These are phyloP conservation scores for Andrena haemorrhoa DNA, from an alignment of 2,888 invertebrate species.

Conservation along the genomic window DNA sequence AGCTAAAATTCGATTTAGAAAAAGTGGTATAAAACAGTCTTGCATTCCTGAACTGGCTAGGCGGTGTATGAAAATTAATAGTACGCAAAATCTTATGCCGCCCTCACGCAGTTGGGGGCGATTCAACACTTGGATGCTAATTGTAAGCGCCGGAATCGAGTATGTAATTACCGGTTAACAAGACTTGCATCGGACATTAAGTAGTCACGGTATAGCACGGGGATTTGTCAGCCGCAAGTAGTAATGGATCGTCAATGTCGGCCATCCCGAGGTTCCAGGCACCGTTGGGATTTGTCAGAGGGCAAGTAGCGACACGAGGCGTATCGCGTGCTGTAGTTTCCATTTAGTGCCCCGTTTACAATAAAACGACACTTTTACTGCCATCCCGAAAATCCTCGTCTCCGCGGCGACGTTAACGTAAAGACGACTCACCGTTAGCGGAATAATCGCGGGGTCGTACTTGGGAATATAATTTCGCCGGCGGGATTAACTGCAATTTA, in stretches of 20 bases:
- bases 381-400: constrained; percentile 7
- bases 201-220: constrained; percentile 43
- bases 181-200: constrained; percentile 38
- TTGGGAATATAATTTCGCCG: constrained; percentile 1
- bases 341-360: neutral
- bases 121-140: neutral
- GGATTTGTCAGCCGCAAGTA: constrained; percentile 58
- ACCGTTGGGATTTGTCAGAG: constrained; percentile 40
- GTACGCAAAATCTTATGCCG: neutral
- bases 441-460: neutral
- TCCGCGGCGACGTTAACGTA: neutral
- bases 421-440: neutral
- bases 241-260: constrained; percentile 60
- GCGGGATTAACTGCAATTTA: neutral
- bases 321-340: constrained; percentile 22
- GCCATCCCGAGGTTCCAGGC: constrained; percentile 15
- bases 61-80: no score
- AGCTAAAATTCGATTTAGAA: no score
- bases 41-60: no score
- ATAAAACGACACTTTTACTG: constrained; percentile 2
- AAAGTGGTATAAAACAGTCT: no score
- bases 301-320: constrained; percentile 25
- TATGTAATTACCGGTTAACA: constrained; percentile 24
- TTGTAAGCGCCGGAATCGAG: neutral
- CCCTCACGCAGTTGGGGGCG: neutral